Conservation (phyloP, 2,888 invertebrate species). For the Trachelus tabidus region DNA sequence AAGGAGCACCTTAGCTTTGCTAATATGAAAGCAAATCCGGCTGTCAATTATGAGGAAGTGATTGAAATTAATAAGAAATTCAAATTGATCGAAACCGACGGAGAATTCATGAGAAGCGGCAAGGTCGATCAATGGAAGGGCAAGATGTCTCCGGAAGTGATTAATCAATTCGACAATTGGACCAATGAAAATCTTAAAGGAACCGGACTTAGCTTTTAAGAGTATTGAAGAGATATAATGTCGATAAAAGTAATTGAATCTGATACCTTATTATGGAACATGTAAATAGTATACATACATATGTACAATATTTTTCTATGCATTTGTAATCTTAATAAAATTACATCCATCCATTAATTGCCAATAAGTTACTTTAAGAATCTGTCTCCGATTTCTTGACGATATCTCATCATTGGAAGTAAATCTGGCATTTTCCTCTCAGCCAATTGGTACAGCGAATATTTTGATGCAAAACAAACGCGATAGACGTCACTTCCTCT, state of each 20-base stretch:
- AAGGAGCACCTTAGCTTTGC: constrained; percentile 68
- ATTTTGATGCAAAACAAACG: constrained; percentile 19
- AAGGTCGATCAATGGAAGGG: constrained; percentile 65
- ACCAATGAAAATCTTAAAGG: constrained; percentile 55
- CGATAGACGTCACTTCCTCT: constrained; percentile 15
- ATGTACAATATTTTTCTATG: background rate
- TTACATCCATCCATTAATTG: background rate
- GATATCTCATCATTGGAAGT: constrained; percentile 16
- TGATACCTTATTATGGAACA: background rate
- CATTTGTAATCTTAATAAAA: background rate
- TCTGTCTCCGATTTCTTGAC: background rate
- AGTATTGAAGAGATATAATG: background rate
- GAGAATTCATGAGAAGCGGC: constrained; percentile 67
- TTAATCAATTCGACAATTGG: constrained; percentile 67
- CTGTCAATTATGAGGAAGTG: constrained; percentile 69
- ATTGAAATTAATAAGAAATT: constrained; percentile 57
- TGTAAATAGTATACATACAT: background rate
- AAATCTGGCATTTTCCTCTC: constrained; percentile 35
- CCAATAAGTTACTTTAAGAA: background rate
- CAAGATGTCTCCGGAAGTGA: constrained; percentile 55
- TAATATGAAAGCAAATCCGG: constrained; percentile 72
- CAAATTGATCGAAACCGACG: constrained; percentile 56
- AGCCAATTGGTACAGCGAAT: constrained; percentile 28
- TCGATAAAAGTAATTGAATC: background rate
- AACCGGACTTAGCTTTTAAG: constrained; percentile 37